Conservation (phyloP, 2,113 vertebrate genomes). For the Mixornis gularis region DNA sequence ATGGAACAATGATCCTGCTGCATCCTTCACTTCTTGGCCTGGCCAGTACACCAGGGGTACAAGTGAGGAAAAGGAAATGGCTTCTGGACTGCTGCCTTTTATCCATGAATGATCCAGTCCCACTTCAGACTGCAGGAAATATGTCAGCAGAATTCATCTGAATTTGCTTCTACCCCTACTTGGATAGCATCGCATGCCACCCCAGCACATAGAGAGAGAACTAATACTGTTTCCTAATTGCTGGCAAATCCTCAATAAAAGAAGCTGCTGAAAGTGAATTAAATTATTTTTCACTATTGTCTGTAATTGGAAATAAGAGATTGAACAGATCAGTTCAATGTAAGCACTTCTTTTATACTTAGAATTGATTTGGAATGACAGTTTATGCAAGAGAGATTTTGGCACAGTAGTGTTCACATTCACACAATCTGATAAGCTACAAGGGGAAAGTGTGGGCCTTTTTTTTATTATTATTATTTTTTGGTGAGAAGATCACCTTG, state of each 20-base stretch:
- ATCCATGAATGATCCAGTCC: neutral
- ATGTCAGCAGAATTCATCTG: neutral
- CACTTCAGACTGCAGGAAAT: neutral
- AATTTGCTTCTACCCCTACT: neutral
- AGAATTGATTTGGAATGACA: slow-evolving; percentile 40
- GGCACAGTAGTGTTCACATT: neutral
- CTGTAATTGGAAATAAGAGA: neutral
- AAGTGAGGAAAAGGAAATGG: neutral
- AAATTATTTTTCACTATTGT: neutral
- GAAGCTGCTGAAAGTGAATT: neutral
- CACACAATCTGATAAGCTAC: neutral
- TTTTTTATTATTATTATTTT: too few relatives aligned
- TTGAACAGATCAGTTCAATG: neutral
- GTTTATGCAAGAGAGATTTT: neutral
- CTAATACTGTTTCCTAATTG: neutral
- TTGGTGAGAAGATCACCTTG: neutral
- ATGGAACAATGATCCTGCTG: neutral
- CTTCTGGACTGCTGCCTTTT: neutral
- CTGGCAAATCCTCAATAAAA: neutral
- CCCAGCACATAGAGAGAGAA: neutral
- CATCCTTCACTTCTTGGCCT: neutral
- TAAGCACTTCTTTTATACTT: slow-evolving; percentile 1
- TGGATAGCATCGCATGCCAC: neutral
- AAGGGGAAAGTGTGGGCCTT: neutral
- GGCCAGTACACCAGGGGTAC: too few relatives aligned